Evolutionary conservation across 2,113 vertebrate genomes (phyloP).

Genomic region (Cololabis saira): DNA sequence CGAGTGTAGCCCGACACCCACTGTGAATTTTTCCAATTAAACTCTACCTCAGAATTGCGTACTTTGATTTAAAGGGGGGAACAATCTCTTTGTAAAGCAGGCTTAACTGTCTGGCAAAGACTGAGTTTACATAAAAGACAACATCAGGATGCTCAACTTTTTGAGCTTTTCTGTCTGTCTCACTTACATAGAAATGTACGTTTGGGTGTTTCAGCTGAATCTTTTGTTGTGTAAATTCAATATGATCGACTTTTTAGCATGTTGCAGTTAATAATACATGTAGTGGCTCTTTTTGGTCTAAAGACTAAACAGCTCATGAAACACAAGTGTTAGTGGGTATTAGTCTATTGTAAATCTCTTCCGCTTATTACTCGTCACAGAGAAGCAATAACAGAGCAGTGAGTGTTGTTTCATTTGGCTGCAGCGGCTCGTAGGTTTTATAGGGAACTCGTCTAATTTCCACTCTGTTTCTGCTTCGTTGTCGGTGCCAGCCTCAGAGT

Average conservation of each 20-base stretch:
- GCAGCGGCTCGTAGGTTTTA: conserved; percentile 13
- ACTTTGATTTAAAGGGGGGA: conserved; percentile 23
- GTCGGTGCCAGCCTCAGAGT: conserved; percentile 18
- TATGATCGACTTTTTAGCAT: conserved; percentile 17
- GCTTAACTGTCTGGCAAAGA: conserved; percentile 8
- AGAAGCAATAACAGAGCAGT: conserved; percentile 30
- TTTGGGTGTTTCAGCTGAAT: conserved; percentile 28
- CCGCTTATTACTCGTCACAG: conserved; percentile 31
- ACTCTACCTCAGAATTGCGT: conserved; percentile 16
- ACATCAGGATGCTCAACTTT: conserved; percentile 10
- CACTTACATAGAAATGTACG: conserved; percentile 16
- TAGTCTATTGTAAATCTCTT: neutral
- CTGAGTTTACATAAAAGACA: conserved; percentile 25
- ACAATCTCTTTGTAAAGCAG: conserved; percentile 6
- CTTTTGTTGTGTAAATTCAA: conserved; percentile 46
- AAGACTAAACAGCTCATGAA: conserved; percentile 23
- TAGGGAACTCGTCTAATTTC: conserved; percentile 24
- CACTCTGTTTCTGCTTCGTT: neutral
- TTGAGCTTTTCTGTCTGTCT: conserved; percentile 11
- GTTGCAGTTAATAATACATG: conserved; percentile 20
- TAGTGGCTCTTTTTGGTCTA: conserved; percentile 21
- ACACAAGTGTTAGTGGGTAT: conserved; percentile 32
- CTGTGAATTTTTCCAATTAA: conserved; percentile 34
- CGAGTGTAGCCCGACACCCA: conserved; percentile 29
- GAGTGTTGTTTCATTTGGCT: conserved; percentile 31